A percentile compares a stretch with the other conserved stretches of the same genome.
Conservation (phyloP, 2,797 vertebrate species). For the Okamejei kenojei region DNA sequence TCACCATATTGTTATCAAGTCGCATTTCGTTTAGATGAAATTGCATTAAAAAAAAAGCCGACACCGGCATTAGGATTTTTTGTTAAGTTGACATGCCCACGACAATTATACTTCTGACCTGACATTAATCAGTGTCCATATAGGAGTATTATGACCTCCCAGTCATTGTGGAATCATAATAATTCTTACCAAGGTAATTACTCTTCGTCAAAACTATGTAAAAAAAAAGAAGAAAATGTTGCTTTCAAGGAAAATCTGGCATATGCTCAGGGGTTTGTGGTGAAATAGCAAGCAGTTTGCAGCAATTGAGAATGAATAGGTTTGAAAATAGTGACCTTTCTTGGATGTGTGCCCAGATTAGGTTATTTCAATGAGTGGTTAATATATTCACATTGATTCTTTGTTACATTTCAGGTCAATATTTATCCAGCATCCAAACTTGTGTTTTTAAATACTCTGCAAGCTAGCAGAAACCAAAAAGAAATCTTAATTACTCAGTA, state of each 20-base stretch:
- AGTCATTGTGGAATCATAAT: background rate
- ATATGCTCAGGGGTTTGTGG: background rate
- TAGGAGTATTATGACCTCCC: background rate
- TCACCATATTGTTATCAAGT: background rate
- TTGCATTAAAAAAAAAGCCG: background rate
- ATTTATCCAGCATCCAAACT: background rate
- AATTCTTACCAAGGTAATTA: background rate
- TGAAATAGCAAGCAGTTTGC: background rate
- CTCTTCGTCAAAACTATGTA: background rate
- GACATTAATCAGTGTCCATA: background rate
- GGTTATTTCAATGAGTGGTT: background rate
- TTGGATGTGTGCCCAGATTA: background rate
- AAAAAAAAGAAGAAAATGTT: background rate
- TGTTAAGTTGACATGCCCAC: background rate
- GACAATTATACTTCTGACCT: background rate
- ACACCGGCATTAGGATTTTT: background rate
- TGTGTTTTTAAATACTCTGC: background rate
- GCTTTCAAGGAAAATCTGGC: background rate
- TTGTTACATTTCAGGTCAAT: background rate
- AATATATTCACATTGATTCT: constrained; percentile 33
- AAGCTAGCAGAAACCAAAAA: background rate
- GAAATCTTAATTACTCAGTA: constrained; percentile 3
- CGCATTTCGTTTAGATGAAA: background rate
- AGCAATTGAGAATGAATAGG: background rate
- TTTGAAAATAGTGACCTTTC: constrained; percentile 31